Base-by-base conservation (phyloP, 1,140 invertebrate genomes). In the Anadara kagoshimensis region DNA sequence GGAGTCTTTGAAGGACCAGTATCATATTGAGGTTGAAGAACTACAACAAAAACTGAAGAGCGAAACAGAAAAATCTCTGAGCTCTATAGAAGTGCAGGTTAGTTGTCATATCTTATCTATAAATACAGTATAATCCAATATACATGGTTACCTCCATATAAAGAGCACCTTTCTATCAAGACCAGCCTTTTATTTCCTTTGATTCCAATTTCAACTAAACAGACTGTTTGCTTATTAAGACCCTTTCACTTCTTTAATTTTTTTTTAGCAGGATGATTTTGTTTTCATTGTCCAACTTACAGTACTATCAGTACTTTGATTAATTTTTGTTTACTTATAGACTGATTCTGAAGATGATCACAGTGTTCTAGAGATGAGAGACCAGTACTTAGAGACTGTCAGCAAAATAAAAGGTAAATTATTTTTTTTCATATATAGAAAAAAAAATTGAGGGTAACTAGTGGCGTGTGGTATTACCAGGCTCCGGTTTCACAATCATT, bases 371-470 rank as follows among this genome's bases (percentile, higher is more conserved):
- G 67, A 75, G 29, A 44, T 85, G n/a, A 78, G 78, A 58, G 76
- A 66, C 2, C 78, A 85, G 43, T 85, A 85, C 67, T 20, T 85
- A 18, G 73, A 78, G n/a, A 78, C 82, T 0, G 78, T 85, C 14
- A 73, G 64, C 18, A 85, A 85, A 68, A 85, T 85, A 1, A 83
- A 78, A 82, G 82, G 83, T 85, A 58, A 14, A 51, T 18, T 63
- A 24, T n/a, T n/a, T n/a, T n/a, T n/a, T n/a, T n/a, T n/a, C n/a
- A n/a, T n/a, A n/a, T n/a, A n/a, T n/a, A n/a, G n/a, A n/a, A n/a
- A n/a, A n/a, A n/a, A n/a, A n/a, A n/a, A n/a, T n/a, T n/a, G n/a
- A n/a, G n/a, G n/a, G n/a, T n/a, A n/a, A n/a, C n/a, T n/a, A n/a
- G n/a, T n/a, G n/a, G n/a, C n/a, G n/a, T n/a, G n/a, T n/a, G n/a